Evolutionary conservation across 2,797 vertebrate species (phyloP), one percentile per base, ranked within the genome.

Genomic region (Enteromius treurensis): DNA sequence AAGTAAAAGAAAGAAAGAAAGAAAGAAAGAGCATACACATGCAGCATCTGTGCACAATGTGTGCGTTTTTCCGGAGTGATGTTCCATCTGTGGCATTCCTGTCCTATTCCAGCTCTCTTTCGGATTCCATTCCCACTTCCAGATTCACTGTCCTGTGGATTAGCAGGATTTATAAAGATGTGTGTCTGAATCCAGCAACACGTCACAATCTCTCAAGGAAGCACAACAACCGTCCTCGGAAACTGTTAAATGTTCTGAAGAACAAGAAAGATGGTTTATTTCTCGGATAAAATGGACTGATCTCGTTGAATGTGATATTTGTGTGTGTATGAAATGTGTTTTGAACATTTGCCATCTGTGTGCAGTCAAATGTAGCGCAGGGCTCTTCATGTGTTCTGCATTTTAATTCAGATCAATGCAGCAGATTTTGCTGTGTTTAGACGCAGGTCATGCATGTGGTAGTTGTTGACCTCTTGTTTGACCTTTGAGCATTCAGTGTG

Each of bases 111-210:
- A 37, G 65, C 67, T 87, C 86, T 85, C 80, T 68, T 68, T 69
- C 87, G 88, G 88, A 90, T 88, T 87, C 90, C 83, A 86, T 89
- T 90, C 89, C 87, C 87, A 85, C 87, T 89, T 90, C 87, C 85
- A 88, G 83, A 70, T 81, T 42, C 84, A 71, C 42, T 15, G 80
- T 79, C 2, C 73, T 65, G 78, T 91, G 90, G 92, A 93, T 92
- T 92, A 92, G 85, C 81, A 80, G 89, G 92, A 92, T 92, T 93
- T 91, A 86, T 87, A 91, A 62, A 84, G 47, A 51, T 81, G 29
- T 58, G 34, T 37, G 58, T 60, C 74, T 60, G 74, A 55, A 67
- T 75, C 73, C 53, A 45, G 70, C 29, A 32, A 14, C 19, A 74
- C 26, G 26, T 3, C 47, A 34, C 26, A 9, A 51, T 65, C 62